Evolutionary conservation across 2,113 vertebrate species (phyloP).

Genomic region (Uria aalge): DNA sequence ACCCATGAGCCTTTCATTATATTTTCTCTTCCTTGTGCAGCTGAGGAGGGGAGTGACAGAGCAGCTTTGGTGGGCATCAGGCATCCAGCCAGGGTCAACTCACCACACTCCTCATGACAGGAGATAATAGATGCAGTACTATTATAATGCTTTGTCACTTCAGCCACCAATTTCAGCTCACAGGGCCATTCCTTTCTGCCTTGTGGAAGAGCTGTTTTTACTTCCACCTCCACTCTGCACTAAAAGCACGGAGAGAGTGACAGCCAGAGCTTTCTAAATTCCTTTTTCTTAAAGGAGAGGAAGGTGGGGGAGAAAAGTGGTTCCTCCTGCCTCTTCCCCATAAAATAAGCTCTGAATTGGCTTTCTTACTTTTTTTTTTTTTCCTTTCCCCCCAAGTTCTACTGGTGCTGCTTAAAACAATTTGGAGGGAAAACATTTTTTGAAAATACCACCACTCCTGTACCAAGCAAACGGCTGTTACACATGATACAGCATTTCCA

Average conservation of each 20-base stretch:
- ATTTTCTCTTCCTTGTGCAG: background rate
- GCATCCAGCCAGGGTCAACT: background rate
- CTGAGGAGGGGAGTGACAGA: background rate
- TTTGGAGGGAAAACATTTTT: background rate
- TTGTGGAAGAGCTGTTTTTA: slow-evolving; percentile 3
- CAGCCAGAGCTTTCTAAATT: slow-evolving; percentile 2
- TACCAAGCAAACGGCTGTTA: background rate
- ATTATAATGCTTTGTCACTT: slow-evolving; percentile 33
- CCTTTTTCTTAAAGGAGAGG: background rate
- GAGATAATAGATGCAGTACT: slow-evolving; percentile 8
- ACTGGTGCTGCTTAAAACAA: background rate
- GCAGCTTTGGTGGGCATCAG: background rate
- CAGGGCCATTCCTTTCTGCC: background rate
- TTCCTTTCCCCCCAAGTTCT: background rate
- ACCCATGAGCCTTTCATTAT: fast-evolving
- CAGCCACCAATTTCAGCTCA: background rate
- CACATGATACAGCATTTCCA: background rate
- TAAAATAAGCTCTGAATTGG: background rate
- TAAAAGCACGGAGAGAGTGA: background rate
- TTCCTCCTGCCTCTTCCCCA: too few relatives aligned
- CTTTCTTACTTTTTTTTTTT: background rate
- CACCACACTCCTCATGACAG: background rate
- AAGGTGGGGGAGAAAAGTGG: background rate
- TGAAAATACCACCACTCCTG: background rate
- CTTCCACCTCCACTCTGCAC: background rate